Evolutionary conservation across 2,888 invertebrate genomes (phyloP).

Genomic region (Scaptomyza parva): DNA sequence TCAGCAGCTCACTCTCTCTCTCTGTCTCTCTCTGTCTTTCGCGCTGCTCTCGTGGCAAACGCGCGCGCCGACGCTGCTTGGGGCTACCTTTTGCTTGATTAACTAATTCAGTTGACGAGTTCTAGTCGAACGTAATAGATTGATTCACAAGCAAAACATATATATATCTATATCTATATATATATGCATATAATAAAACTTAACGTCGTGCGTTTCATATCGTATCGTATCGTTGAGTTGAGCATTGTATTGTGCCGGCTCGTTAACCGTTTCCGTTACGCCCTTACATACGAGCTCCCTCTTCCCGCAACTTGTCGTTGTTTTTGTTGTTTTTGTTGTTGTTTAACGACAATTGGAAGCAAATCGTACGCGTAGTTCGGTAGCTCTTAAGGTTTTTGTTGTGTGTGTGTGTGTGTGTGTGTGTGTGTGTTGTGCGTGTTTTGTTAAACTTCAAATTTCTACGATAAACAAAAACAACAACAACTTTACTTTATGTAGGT

Average conservation of each 20-base stretch:
- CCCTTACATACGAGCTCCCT: constrained; percentile 7
- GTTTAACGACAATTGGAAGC: constrained; percentile 17
- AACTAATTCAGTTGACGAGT: constrained; percentile 83
- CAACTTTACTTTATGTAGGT: constrained; percentile 25
- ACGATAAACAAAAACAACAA: constrained; percentile 14
- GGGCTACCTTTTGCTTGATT: constrained; percentile 79
- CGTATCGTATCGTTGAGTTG: constrained; percentile 11
- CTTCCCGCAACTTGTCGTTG: background rate
- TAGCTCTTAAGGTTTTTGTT: constrained; percentile 24
- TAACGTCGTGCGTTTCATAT: constrained; percentile 16
- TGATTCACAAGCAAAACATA: constrained; percentile 43
- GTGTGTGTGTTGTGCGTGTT: background rate
- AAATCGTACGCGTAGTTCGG: constrained; percentile 48
- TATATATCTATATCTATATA: constrained; percentile 10
- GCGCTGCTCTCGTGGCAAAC: constrained; percentile 26
- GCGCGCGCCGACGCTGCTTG: constrained; percentile 60
- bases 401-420: constrained; percentile 11
- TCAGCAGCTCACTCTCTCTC: constrained; percentile 21
- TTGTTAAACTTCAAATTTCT: constrained; percentile 43
- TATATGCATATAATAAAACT: constrained; percentile 13
- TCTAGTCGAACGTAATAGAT: constrained; percentile 81
- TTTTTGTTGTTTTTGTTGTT: no score
- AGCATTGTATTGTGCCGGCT: constrained; percentile 52
- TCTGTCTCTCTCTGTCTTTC: constrained; percentile 8
- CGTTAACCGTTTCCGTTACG: constrained; percentile 55